Conservation (phyloP, 1,140 invertebrate genomes). For the Cydia splendana region DNA sequence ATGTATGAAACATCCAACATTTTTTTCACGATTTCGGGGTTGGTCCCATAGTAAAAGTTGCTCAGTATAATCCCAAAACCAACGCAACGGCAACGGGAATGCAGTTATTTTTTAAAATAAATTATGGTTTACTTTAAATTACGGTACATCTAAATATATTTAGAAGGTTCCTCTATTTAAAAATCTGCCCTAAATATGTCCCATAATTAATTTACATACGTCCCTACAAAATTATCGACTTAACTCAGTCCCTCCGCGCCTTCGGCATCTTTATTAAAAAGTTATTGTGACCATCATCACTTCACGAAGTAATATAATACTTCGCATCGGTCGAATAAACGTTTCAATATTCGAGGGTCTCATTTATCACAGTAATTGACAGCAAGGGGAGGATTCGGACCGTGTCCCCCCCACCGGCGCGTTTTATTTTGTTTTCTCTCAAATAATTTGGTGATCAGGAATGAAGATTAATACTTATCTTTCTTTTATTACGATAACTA, state of each 20-base stretch:
- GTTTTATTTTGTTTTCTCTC: conserved; percentile 58
- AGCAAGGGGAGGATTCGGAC: conserved; percentile 59
- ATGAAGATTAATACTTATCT: conserved; percentile 37
- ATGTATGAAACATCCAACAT: too few species aligned
- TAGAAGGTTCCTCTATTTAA: too few species aligned
- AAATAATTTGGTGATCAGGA: conserved; percentile 55
- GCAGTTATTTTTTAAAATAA: too few species aligned
- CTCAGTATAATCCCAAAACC: too few species aligned
- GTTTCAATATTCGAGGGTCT: conserved; percentile 74
- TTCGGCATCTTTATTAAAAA: conserved; percentile 65
- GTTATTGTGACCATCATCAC: conserved; percentile 54
- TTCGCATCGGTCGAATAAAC: conserved; percentile 69
- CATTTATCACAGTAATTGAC: conserved; percentile 79
- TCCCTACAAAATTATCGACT: not conserved
- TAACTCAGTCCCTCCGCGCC: not conserved
- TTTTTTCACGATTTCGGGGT: too few species aligned
- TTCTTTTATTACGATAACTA: conserved; percentile 27
- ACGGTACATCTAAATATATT: too few species aligned
- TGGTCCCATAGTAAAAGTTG: too few species aligned
- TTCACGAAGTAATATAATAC: conserved; percentile 69
- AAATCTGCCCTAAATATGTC: not conserved
- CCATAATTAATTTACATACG: not conserved
- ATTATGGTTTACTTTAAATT: too few species aligned
- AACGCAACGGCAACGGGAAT: too few species aligned
- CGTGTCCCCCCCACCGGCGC: conserved; percentile 50